Evolutionary conservation across 1,140 invertebrate species (phyloP).

Genomic region (Lordiphosa clarofinis): DNA sequence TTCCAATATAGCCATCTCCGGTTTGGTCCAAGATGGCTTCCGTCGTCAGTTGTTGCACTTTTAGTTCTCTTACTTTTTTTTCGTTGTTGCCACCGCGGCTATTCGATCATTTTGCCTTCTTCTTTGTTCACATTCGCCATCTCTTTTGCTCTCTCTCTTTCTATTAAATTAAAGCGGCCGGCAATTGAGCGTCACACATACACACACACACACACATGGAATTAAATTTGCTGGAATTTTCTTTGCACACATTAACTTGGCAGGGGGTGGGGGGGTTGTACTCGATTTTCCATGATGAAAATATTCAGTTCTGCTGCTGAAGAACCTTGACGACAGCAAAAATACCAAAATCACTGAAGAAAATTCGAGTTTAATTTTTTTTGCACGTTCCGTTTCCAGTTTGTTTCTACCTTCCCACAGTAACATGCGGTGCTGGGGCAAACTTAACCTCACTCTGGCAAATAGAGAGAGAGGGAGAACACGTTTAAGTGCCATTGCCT

Average conservation of each 20-base stretch:
- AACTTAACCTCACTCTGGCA: slow-evolving; percentile 35
- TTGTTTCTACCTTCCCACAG: slow-evolving; percentile 4
- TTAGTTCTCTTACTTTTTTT: slow-evolving; percentile 25
- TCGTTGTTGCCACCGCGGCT: slow-evolving; percentile 35
- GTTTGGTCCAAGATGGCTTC: slow-evolving; percentile 37
- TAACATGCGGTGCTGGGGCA: slow-evolving; percentile 6
- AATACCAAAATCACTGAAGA: slow-evolving; percentile 78
- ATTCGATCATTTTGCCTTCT: slow-evolving; percentile 33
- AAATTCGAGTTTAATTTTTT: slow-evolving; percentile 52
- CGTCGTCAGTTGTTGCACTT: slow-evolving; percentile 20
- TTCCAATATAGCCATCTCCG: slow-evolving; percentile 4
- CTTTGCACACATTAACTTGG: slow-evolving; percentile 39
- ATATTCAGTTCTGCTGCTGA: slow-evolving; percentile 80
- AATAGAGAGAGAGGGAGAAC: slow-evolving; percentile 13
- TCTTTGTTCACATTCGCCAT: slow-evolving; percentile 57
- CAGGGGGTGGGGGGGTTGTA: not conserved
- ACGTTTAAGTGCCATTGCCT: slow-evolving; percentile 30
- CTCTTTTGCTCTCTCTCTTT: slow-evolving; percentile 36
- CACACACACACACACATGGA: slow-evolving; percentile 24
- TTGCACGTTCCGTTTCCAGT: slow-evolving; percentile 52
- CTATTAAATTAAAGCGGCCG: slow-evolving; percentile 49
- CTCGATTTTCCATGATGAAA: slow-evolving; percentile 73
- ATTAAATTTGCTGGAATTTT: slow-evolving; percentile 68
- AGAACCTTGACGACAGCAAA: slow-evolving; percentile 70
- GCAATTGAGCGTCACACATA: slow-evolving; percentile 54